Percentiles rank a stretch among this genome's conserved stretches.
phyloP scores from a whole-genome alignment of 2,797 vertebrate genomes.

The Myoxocephalus aenaeus region DNA sequence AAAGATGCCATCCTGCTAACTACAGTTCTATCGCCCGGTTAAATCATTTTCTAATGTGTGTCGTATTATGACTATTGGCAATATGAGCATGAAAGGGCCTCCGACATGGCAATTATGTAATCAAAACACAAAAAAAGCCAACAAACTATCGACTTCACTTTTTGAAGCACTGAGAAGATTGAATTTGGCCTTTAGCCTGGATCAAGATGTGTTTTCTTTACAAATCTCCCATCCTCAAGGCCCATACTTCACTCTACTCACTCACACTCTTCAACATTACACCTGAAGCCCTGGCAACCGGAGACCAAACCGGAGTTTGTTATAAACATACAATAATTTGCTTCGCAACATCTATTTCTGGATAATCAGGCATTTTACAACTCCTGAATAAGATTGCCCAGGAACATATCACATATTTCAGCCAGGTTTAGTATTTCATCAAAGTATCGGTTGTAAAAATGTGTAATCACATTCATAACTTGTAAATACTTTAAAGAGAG shows the following conservation, averaged over 20 bases:
- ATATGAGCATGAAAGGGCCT: not conserved
- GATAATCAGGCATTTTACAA: not conserved
- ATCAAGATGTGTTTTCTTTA: not conserved
- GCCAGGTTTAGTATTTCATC: not conserved
- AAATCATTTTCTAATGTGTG: not conserved
- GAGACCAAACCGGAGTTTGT: not conserved
- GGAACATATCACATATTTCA: not conserved
- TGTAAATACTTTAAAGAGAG: not conserved
- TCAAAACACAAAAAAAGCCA: not conserved
- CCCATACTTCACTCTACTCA: not conserved
- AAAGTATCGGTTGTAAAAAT: not conserved
- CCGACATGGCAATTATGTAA: not conserved
- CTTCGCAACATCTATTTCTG: not conserved
- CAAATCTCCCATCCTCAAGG: not conserved
- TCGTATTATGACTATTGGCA: not conserved
- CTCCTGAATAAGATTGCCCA: not conserved
- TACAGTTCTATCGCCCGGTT: not conserved
- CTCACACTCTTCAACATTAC: not conserved
- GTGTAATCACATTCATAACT: not conserved
- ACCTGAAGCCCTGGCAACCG: not conserved
- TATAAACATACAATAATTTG: not conserved
- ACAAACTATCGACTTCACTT: not conserved
- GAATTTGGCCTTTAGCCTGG: not conserved
- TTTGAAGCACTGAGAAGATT: not conserved
- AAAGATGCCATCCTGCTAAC: not conserved